phyloP scores from a whole-genome alignment of 2,797 vertebrate genomes.

The Halcyon smyrnensis region DNA sequence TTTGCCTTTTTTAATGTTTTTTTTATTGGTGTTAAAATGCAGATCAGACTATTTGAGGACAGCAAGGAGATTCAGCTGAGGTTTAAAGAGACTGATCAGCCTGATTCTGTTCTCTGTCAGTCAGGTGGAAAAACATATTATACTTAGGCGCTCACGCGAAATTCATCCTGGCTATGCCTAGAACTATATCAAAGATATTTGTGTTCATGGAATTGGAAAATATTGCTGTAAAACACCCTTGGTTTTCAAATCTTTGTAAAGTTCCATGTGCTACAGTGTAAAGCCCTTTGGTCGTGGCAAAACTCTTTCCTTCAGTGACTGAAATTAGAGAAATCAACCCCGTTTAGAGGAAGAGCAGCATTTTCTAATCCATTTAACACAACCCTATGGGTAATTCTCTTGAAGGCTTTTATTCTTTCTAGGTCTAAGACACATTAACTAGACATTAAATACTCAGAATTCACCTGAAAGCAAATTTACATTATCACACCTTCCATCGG shows the following conservation, averaged over 20 bases:
- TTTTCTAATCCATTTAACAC: conserved; percentile 61
- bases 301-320: not conserved
- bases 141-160: not conserved
- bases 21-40: conserved; percentile 30
- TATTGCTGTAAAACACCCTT: conserved; percentile 18
- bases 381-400: conserved; percentile 35
- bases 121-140: not conserved
- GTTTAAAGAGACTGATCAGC: conserved; percentile 31
- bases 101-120: not conserved
- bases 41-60: conserved; percentile 26
- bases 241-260: conserved; percentile 30
- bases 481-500: not conserved
- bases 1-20: not conserved
- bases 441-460: conserved; percentile 32
- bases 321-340: conserved; percentile 46
- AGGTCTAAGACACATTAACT: not conserved
- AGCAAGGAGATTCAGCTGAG: conserved; percentile 8
- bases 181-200: conserved; percentile 35
- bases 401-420: conserved; percentile 48
- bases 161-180: conserved; percentile 10
- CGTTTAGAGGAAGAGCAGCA: conserved; percentile 7
- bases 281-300: conserved; percentile 37
- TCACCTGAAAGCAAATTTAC: not conserved
- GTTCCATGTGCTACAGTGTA: not conserved
- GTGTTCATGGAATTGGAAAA: conserved; percentile 44